phyloP scores from a whole-genome alignment of 2,888 invertebrate genomes.

The Drosophila vallismaia region DNA sequence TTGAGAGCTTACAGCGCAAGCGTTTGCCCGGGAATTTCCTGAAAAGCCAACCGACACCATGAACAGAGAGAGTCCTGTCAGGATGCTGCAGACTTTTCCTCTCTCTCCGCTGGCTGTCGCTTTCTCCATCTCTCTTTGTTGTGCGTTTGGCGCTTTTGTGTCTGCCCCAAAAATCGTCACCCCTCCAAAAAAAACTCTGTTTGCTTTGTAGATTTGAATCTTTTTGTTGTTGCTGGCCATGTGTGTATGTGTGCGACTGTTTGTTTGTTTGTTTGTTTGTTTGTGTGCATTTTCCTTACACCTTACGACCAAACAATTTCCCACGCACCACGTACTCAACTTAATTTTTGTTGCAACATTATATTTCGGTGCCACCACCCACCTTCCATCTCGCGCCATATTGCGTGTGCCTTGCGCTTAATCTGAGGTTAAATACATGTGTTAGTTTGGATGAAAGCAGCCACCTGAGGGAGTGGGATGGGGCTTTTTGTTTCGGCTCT shows the following conservation, averaged over 20 bases:
- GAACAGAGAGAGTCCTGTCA: constrained; percentile 9
- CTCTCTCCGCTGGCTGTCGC: background rate
- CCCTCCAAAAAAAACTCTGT: constrained; percentile 39
- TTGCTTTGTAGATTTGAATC: constrained; percentile 72
- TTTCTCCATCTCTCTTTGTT: constrained; percentile 24
- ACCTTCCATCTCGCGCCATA: constrained; percentile 3
- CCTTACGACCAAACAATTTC: constrained; percentile 67
- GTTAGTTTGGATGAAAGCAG: constrained; percentile 24
- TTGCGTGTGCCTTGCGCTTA: constrained; percentile 63
- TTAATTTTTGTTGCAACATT: constrained; percentile 76
- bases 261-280: constrained; percentile 28
- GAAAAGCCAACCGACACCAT: constrained; percentile 27
- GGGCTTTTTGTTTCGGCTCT: constrained; percentile 47
- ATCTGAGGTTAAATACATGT: constrained; percentile 72
- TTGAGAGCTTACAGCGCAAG: constrained; percentile 80
- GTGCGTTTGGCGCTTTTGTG: constrained; percentile 56
- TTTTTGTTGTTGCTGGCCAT: constrained; percentile 22
- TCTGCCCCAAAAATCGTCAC: constrained; percentile 38
- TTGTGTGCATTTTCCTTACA: constrained; percentile 62
- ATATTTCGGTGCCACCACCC: constrained; percentile 51
- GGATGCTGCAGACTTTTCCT: constrained; percentile 43
- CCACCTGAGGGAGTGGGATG: background rate
- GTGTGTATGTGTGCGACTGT: constrained; percentile 4
- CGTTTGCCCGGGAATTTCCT: constrained; percentile 84
- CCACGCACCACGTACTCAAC: constrained; percentile 75